Evolutionary conservation across 2,113 vertebrate genomes (phyloP), one percentile per base, ranked within the genome.

Genomic region (Machaerirhynchus nigripectus): DNA sequence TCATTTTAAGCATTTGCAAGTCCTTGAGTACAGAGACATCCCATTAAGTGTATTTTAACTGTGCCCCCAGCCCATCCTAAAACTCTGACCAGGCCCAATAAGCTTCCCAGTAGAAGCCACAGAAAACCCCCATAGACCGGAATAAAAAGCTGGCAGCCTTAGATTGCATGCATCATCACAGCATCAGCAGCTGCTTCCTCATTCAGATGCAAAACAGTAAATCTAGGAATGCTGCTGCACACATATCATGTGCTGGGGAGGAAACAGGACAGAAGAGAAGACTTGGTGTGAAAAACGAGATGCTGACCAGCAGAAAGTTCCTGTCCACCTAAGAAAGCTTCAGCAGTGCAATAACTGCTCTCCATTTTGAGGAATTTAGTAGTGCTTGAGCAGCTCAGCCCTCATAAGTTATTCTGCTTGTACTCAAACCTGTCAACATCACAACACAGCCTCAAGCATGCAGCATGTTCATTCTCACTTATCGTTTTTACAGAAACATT

Each of bases 251-350:
- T 13, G 61, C 37, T n/a, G 37, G 75, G 59, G 84, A 95, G 93
- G 75, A 93, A 82, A 79, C 86, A 8, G 68, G 95, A 79, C 91
- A 97, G 91, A 95, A 67, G 42, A 40, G 84, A 91, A 76, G 59
- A 61, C 57, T 65, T n/a, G 26, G 59, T 59, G 52, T 93, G 95
- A 97, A 96, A 97, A 97, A 96, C 4, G 53, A 92, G 73, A 31
- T 97, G 94, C 93, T 95, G 91, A 97, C 91, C 85, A 84, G 96
- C 89, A 93, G 70, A 95, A 97, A 96, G 83, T 88, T 79, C 35
- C 57, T 49, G 50, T 69, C 84, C 67, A 73, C 56, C 86, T 94
- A n/a, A 74, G 89, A 94, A 93, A 90, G 76, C 50, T 92, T 61
- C 49, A 46, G 67, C 40, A 65, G 35, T 3, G 56, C 57, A 88